These are phyloP conservation scores for Oophaga pumilio DNA, from an alignment of 2,113 vertebrate genomes.

Conservation along the genomic window DNA sequence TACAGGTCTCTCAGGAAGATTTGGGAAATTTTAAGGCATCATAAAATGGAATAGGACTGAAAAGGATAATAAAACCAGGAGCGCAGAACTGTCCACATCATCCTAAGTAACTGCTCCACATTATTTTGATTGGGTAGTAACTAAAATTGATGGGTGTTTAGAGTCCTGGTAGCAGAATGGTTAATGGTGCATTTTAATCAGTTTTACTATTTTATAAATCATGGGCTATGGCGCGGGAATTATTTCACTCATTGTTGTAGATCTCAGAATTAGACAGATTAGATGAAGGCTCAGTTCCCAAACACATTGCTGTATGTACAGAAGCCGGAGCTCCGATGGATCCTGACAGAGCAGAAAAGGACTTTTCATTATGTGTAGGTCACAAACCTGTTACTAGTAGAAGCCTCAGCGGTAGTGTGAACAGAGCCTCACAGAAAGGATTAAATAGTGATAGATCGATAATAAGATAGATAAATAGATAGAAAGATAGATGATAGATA, in stretches of 20 bases:
- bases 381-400: too few relatives aligned
- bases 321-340: too few relatives aligned
- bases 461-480: too few relatives aligned
- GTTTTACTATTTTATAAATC: background rate
- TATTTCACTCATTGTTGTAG: background rate
- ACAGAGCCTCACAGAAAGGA: too few relatives aligned
- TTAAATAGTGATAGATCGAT: too few relatives aligned
- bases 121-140: background rate
- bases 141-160: background rate
- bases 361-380: too few relatives aligned
- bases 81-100: background rate
- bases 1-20: background rate
- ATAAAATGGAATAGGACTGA: background rate
- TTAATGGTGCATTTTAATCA: background rate
- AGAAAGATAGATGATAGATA: too few relatives aligned
- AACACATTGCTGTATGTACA: too few relatives aligned
- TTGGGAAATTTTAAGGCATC: background rate
- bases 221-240: background rate
- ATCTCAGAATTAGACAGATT: background rate
- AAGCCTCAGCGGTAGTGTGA: too few relatives aligned
- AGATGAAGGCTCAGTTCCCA: background rate
- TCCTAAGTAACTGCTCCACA: background rate
- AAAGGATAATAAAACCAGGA: background rate
- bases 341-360: too few relatives aligned
- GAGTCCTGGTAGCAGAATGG: too few relatives aligned